Evolutionary conservation across 2,113 vertebrate genomes (phyloP).

Genomic region (Cygnus buccinator): DNA sequence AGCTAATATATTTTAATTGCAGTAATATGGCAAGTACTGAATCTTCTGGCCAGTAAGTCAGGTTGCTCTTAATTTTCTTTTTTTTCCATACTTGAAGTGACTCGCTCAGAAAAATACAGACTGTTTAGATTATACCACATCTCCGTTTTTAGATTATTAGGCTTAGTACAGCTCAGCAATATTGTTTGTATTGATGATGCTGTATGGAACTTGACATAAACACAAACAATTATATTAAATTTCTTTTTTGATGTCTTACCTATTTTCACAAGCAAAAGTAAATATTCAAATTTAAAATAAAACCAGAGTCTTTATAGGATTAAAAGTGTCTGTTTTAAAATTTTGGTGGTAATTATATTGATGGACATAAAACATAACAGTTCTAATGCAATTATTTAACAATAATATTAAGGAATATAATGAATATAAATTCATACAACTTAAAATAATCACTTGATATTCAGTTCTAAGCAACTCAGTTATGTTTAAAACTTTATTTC

Average conservation of each 20-base stretch:
- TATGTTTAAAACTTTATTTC: slow-evolving; percentile 20
- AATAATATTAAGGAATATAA: not conserved
- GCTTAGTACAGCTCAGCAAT: not conserved
- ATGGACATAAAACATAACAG: no score
- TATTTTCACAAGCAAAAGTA: not conserved
- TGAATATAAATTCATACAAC: not conserved
- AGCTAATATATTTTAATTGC: not conserved
- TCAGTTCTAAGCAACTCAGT: not conserved
- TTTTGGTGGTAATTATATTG: no score
- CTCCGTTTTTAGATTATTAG: not conserved
- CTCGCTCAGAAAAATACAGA: not conserved
- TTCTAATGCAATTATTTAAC: not conserved
- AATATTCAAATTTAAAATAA: not conserved
- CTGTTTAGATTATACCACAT: slow-evolving; percentile 2
- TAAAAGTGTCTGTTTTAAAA: no score
- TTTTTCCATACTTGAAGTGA: not conserved
- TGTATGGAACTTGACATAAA: not conserved
- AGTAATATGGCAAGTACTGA: not conserved
- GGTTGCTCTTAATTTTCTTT: not conserved
- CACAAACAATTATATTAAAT: not conserved
- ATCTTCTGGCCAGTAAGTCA: slow-evolving; percentile 1
- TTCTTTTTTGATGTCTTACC: not conserved
- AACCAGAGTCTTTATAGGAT: no score
- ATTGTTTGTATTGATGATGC: not conserved
- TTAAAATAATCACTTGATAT: not conserved